Base-by-base conservation (phyloP, 2,113 vertebrate species). In the Pipra filicauda region DNA sequence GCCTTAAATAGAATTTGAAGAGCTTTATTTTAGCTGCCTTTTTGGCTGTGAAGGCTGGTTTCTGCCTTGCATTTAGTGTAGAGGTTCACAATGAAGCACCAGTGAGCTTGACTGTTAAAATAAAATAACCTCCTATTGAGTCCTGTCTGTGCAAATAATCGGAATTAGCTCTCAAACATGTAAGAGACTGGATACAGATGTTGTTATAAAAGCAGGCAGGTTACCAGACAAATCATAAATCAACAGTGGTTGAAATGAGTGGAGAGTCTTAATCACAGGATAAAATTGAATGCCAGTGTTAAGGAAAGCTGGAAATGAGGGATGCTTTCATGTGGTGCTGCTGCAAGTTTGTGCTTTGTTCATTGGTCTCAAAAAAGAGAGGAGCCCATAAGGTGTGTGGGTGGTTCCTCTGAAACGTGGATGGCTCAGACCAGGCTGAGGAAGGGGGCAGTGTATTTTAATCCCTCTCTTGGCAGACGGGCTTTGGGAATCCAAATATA, bases 371-470 rank as follows among this genome's bases (percentile, higher is more conserved):
- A 59, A 27, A 81, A 75, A 69, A 65, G 72, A 86, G 79, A 73
- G 17, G 43, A 81, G 65, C 7, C 7, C 93, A 84, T 59, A 93
- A 94, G 85, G 82, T 81, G 52, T 75, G 88, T 86, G 91, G 90
- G 93, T 94, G 92, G 82, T 83, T 93, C 78, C 72, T 30, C 71
- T 57, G 51, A 37, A 59, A 55, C 10, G 12, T 74, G 85, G 67
- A 83, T 88, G 79, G 90, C 88, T 97, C 90, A 78, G 93, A 76
- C 91, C 92, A 91, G 83, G 65, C 75, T 81, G 83, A 89, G 66
- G 57, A 81, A 94, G 12, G 49, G 92, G 93, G 54, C 90, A 94
- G 66, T 0, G 0, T 88, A 72, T 95, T 94, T 96, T 78, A 75
- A 87, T 94, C 66, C 61, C 30, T 84, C 74, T 84, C 74, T 48